Evolutionary conservation across 2,113 vertebrate species (phyloP).

Genomic region (Xiphophorus maculatus): DNA sequence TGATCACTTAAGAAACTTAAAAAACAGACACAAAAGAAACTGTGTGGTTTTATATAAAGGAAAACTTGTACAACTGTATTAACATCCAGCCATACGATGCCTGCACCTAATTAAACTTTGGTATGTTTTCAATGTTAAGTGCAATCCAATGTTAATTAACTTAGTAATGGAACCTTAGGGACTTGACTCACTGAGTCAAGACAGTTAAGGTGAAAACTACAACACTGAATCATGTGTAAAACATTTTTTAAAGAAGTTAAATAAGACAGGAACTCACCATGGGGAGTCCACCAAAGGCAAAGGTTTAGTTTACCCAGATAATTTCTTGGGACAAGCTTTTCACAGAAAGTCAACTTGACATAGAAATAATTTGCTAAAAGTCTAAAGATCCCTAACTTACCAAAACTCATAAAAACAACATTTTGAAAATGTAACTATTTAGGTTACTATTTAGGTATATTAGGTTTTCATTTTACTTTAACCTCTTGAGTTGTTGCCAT

Average conservation of each 20-base stretch:
- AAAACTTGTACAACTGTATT: not conserved
- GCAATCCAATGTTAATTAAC: conserved; percentile 31
- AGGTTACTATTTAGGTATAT: too few relatives aligned
- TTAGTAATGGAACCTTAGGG: conserved; percentile 13
- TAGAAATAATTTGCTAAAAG: not conserved
- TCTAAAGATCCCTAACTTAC: not conserved
- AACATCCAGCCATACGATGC: conserved; percentile 9
- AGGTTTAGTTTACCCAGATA: not conserved
- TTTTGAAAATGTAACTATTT: too few relatives aligned
- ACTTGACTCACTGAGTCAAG: conserved; percentile 17
- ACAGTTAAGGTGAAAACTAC: not conserved
- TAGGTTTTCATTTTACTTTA: too few relatives aligned
- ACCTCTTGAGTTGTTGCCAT: too few relatives aligned
- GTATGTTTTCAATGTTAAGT: conserved; percentile 8
- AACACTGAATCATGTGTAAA: not conserved
- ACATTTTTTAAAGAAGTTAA: not conserved
- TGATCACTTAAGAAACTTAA: not conserved
- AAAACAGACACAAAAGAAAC: not conserved
- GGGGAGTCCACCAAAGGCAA: not conserved
- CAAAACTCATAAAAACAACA: not conserved
- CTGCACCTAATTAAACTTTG: conserved; percentile 23
- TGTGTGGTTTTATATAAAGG: not conserved
- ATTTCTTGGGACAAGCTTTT: not conserved
- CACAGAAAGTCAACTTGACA: not conserved
- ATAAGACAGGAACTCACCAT: not conserved